A percentile compares a stretch with the other conserved stretches of the same genome.
Conservation (phyloP, 2,888 invertebrate species). For the Argyresthia goedartella region DNA sequence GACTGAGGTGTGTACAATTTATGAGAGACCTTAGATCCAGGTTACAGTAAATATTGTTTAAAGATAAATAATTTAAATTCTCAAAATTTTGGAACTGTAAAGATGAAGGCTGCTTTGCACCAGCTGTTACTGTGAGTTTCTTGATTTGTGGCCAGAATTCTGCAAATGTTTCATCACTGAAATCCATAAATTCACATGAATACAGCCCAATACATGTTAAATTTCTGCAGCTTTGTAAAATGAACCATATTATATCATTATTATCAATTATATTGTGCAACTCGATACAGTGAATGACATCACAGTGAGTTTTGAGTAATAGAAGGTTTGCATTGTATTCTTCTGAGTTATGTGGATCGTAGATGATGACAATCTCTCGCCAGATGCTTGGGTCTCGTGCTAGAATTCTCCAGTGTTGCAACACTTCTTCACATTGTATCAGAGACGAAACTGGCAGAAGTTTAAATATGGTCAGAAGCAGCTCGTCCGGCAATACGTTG, state of each 20-base stretch:
- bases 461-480: constrained; percentile 47
- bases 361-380: constrained; percentile 37
- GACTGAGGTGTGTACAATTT: constrained; percentile 36
- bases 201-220: constrained; percentile 46
- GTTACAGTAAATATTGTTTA: constrained; percentile 50
- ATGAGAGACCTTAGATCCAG: constrained; percentile 42
- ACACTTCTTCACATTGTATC: constrained; percentile 43
- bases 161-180: constrained; percentile 35
- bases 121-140: constrained; percentile 41
- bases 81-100: constrained; percentile 41
- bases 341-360: constrained; percentile 43
- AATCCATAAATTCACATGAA: constrained; percentile 50
- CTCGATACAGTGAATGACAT: constrained; percentile 38
- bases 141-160: constrained; percentile 37
- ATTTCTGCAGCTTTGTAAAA: constrained; percentile 40
- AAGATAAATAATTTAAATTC: constrained; percentile 34
- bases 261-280: constrained; percentile 45
- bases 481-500: constrained; percentile 47
- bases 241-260: constrained; percentile 34
- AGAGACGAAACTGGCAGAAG: constrained; percentile 40
- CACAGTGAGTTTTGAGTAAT: constrained; percentile 37
- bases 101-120: constrained; percentile 26
- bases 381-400: constrained; percentile 39
- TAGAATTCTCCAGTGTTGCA: constrained; percentile 43
- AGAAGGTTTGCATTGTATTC: constrained; percentile 33